Base-by-base conservation (phyloP, 2,888 invertebrate species). In the Dyspetes luteomarginatus region DNA sequence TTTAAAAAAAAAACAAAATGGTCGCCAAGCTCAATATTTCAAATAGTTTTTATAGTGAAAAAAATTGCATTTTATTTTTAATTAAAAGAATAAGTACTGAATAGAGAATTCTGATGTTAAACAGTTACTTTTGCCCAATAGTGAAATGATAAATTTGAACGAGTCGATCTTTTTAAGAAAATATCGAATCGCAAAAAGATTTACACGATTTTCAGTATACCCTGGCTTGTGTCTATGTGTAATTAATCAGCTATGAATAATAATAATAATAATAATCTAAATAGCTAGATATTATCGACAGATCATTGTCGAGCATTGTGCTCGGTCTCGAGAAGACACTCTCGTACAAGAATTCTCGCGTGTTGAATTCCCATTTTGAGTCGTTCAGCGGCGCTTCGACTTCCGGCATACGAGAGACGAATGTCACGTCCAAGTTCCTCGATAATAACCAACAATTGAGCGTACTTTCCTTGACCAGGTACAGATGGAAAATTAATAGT, bases 401-500 rank as follows among this genome's bases (percentile, higher is more conserved):
- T 92, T 2, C 92, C 92, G 1, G 92, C 92, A 52, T 92, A 92
- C 2, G 92, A 91, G 19, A 92, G 84, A 78, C 92, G 92, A 82
- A 92, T 92, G 64, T 93, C 93, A 78, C 92, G 88, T 4, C 93
- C 92, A 48, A 93, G 91, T 86, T 93, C 93, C 82, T 93, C 93
- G 69, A 93, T 93, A 41, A 93, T 92, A 17, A 91, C 90, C 79
- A 93, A 82, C 58, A 92, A 78, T 76, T 92, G 92, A 72, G 92
- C 90, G 75, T 92, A 92, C 78, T 92, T 92, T 52, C 92, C 92
- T 80, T 92, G 92, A n/a, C 92, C 92, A 48, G 92, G 91, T 72
- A 92, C 91, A 17, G 89, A 86, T 17, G 90, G 90, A 81, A 91
- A 91, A 74, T 91, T 92, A 68, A 91, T 91, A 45, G 91, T 87